A percentile compares a stretch with the other conserved stretches of the same genome.
phyloP scores from a whole-genome alignment of 2,113 vertebrate species.

The Noctilio leporinus region DNA sequence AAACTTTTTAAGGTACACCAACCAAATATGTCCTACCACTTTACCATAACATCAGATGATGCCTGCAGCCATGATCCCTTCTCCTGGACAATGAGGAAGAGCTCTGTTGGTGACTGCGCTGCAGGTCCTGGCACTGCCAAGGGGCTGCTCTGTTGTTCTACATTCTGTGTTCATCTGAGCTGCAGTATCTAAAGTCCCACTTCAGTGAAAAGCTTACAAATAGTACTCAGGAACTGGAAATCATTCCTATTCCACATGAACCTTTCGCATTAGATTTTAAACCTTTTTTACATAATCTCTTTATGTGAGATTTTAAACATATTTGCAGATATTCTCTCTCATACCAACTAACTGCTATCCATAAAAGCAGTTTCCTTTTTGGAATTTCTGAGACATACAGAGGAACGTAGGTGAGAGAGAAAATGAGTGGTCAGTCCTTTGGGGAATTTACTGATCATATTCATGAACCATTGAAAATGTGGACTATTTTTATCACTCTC shows the following conservation, averaged over 20 bases:
- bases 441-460: conserved; percentile 27
- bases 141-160: neutral
- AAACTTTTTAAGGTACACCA: neutral
- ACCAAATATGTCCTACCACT: neutral
- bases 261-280: conserved; percentile 47
- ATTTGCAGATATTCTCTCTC: conserved; percentile 17
- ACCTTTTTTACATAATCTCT: conserved; percentile 41
- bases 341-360: neutral
- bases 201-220: conserved; percentile 35
- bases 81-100: neutral
- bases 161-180: neutral
- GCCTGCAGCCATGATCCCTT: neutral
- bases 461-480: conserved; percentile 59
- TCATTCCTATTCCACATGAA: conserved; percentile 48
- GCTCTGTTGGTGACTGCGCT: neutral
- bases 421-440: neutral
- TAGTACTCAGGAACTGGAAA: conserved; percentile 37
- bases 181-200: neutral
- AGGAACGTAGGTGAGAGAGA: neutral
- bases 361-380: neutral
- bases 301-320: conserved; percentile 55
- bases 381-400: neutral
- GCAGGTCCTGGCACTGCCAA: accelerated
- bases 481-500: conserved; percentile 52
- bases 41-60: neutral